Evolutionary conservation across 2,888 invertebrate species (phyloP), one percentile per base, ranked within the genome.

Genomic region (Netelia melanura): DNA sequence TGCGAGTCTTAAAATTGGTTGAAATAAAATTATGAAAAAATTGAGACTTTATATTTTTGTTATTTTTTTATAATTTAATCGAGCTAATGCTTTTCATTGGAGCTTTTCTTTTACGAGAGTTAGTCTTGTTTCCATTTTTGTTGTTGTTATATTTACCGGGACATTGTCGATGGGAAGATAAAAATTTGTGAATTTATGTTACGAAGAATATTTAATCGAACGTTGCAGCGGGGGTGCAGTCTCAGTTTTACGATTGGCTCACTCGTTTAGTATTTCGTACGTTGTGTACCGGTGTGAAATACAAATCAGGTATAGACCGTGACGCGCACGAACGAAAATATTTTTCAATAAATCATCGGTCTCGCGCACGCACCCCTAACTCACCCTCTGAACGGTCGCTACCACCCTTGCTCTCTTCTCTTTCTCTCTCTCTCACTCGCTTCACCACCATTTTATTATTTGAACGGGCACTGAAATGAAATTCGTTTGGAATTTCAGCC

Each of bases 321-420:
- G 71, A 25, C 52, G 44, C 21, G 21, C 48, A 61, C 21, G 25
- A 61, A 79, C 70, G 52, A 65, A 64, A 68, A 58, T 58, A 68
- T 72, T 64, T 72, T 72, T 65, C 72, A 44, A 72, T 80, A 80
- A 80, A 80, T 80, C 79, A 80, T 65, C 71, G 56, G 64, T 56
- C 23, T 23, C 72, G 65, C 79, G 56, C 79, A 72, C 62, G 71
- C 44, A 43, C 58, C n/a, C 30, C n/a, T 70, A 43, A 44, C 38
- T 54, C 62, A 9, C 17, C 10, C 11, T 25, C 62, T 25, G 62
- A 62, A 62, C 30, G 30, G 62, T 62, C 58, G 17, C 58, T 58
- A 17, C 58, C 58, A 58, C 23, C 58, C 58, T 58, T 21, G 21
- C 17, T 21, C 5, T 21, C 58, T 56, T 64, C 61, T 23, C 61